Conservation (phyloP, 1,140 invertebrate genomes). For the Megalopta genalis region DNA sequence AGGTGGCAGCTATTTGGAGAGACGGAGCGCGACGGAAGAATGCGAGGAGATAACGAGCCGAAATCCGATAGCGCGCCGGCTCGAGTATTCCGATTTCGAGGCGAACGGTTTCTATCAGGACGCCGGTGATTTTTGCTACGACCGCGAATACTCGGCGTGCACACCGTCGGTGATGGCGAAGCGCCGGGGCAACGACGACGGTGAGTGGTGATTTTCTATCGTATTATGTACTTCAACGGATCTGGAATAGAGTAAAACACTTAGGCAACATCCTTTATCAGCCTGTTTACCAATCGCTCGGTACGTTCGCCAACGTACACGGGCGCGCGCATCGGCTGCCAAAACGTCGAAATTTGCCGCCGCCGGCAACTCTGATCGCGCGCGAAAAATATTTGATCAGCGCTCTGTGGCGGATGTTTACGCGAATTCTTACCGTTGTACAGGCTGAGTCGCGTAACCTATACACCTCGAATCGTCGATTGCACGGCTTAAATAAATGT, state of each 20-base stretch:
- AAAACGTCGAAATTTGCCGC: too few relatives aligned
- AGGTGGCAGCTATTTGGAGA: slow-evolving; percentile 42
- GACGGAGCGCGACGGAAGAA: slow-evolving; percentile 19
- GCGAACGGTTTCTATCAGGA: slow-evolving; percentile 42
- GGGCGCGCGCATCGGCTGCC: too few relatives aligned
- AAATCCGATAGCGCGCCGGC: slow-evolving; percentile 48
- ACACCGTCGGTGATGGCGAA: background rate
- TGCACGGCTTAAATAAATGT: too few relatives aligned
- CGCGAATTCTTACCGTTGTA: too few relatives aligned
- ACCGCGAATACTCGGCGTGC: slow-evolving; percentile 7
- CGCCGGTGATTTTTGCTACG: slow-evolving; percentile 47
- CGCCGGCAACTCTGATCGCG: too few relatives aligned
- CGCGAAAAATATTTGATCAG: too few relatives aligned
- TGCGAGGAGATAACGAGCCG: slow-evolving; percentile 31
- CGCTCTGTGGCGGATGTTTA: too few relatives aligned
- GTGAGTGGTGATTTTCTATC: slow-evolving; percentile 7
- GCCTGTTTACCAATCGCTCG: background rate
- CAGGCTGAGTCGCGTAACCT: too few relatives aligned
- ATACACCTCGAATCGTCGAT: too few relatives aligned
- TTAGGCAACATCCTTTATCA: background rate
- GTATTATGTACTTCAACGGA: background rate
- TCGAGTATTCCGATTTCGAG: slow-evolving; percentile 58
- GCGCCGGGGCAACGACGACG: slow-evolving; percentile 22
- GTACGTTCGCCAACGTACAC: too few relatives aligned
- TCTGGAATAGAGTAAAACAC: background rate